Base-by-base conservation (phyloP, 2,113 vertebrate species). In the Paramormyrops kingsleyae region DNA sequence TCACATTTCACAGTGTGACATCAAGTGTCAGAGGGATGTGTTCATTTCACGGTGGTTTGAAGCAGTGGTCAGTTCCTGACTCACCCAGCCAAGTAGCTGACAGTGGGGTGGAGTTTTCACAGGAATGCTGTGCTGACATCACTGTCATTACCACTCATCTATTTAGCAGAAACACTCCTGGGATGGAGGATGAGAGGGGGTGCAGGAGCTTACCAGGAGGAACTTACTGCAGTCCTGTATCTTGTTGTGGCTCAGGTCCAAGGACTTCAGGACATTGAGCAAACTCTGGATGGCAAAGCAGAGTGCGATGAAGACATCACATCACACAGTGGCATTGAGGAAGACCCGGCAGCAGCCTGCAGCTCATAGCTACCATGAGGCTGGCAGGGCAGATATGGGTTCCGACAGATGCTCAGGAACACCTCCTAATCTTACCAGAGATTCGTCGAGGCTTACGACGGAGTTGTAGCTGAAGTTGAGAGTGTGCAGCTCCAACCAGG, bases 231-330 rank as follows among this genome's bases (percentile, higher is more conserved):
- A 98, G 88, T 98, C 97, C 92, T 95, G 96, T 88, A 99, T 96
- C 93, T 95, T 97, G 94, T 99, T 99, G 92, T 99, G 98, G 95
- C 98, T 99, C 91, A 99, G 94, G 93, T 98, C 97, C 94, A 99
- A 93, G 91, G 95, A 94, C 90, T 96, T 97, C 84, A 99, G 93
- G 59, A 96, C 95, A 77, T 97, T 99, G 90, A 99, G 88, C 93
- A 99, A 96, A 94, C 95, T 96, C 97, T 98, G n/a, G 52, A 44
- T 31, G 12, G 89, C 1, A 88, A 85, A 83, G 74, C 88, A 80
- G 35, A 44, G 35, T 27, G 42, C 19, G 8, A 83, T 46, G 19
- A 44, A 44, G 80, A 27, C 85, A 53, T 17, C 27, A 31, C 47
- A 19, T 31, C 9, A 53, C 2, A 3, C 9, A 66, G 9, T 12